Conservation (phyloP, 2,113 vertebrate species). For the Cyprinodon tularosa region DNA sequence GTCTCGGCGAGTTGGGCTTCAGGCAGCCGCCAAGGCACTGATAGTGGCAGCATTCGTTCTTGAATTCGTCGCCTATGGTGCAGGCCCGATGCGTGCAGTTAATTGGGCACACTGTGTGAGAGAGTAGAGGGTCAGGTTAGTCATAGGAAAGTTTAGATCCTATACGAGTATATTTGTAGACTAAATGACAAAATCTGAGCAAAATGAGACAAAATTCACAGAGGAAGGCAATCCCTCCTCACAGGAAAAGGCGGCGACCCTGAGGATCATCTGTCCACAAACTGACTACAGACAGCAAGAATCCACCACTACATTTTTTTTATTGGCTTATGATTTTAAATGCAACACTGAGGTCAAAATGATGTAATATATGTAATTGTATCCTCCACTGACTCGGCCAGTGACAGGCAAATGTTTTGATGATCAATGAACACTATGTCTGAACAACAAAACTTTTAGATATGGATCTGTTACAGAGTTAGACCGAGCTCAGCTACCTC, state of each 20-base stretch:
- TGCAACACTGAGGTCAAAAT: no score
- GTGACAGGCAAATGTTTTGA: no score
- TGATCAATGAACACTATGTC: no score
- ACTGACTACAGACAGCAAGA: constrained; percentile 33
- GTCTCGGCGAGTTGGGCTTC: constrained; percentile 77
- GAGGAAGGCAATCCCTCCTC: constrained; percentile 27
- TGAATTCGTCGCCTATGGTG: constrained; percentile 71
- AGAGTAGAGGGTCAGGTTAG: constrained; percentile 3
- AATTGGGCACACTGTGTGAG: constrained; percentile 84
- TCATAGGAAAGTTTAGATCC: neutral
- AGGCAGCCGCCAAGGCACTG: constrained; percentile 91
- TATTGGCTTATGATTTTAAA: no score
- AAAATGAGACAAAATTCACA: constrained; percentile 8
- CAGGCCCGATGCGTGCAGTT: constrained; percentile 91
- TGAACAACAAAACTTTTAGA: no score
- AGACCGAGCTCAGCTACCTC: no score
- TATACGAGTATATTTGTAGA: neutral
- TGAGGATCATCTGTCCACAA: constrained; percentile 40
- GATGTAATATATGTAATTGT: no score
- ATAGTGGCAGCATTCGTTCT: constrained; percentile 86
- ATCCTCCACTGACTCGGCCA: no score
- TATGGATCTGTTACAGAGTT: no score
- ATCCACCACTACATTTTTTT: constrained; percentile 5
- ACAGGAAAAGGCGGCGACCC: constrained; percentile 4
- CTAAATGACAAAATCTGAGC: constrained; percentile 2